Evolutionary conservation across 2,888 invertebrate genomes (phyloP), one percentile per base, ranked within the genome.

Genomic region (Julus scandinavius): DNA sequence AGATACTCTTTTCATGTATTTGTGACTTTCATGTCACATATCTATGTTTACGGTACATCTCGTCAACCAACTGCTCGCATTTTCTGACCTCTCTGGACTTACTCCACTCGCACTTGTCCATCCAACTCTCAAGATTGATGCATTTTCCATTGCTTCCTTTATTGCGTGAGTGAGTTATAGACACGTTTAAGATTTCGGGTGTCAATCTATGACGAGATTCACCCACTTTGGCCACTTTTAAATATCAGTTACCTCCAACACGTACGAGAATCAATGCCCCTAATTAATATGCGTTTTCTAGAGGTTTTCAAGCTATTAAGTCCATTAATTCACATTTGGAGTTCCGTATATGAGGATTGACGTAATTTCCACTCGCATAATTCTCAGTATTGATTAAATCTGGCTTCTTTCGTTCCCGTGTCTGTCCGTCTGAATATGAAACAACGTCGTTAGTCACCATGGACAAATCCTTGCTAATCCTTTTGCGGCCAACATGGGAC

Each of bases 351-450:
- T 54, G 54, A 5, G 54, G 54, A 54, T 15, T 4, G 54, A 54
- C 54, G 54, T 54, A 54, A 54, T 54, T 54, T 54, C 54, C 54
- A 54, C 54, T 54, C 54, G 54, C 54, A 54, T 54, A 54, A 54
- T 54, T 54, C 54, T 54, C 3, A 54, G 54, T 54, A 54, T 54
- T 54, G 54, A 54, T 54, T 54, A 54, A 54, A 54, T 54, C 54
- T 54, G 54, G 54, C 54, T 54, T 54, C 54, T 54, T 54, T 54
- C 54, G 15, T 54, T 7, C 54, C 54, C 54, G 4, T 9, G 54
- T 54, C 54, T 15, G 54, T 13, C 54, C 15, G 54, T 54, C 54
- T 54, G 54, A 54, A 54, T 54, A 54, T 54, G 54, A 54, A 54
- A 54, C 54, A 54, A 54, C 54, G 54, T 54, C 54, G 54, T 54